Evolutionary conservation across 1,140 invertebrate genomes (phyloP).

Genomic region (Monomorium pharaonis): DNA sequence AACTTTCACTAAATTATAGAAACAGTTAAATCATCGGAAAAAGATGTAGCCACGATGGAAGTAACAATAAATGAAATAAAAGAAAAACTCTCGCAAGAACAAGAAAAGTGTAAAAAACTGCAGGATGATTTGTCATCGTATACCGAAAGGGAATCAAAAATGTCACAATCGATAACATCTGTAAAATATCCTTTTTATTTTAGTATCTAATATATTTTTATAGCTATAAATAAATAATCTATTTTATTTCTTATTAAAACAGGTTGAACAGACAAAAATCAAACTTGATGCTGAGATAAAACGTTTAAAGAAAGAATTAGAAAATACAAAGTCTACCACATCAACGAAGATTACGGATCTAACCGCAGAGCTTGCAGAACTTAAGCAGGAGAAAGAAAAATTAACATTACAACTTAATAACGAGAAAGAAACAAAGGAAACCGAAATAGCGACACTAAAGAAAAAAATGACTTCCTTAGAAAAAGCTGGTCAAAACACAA

Average conservation of each 20-base stretch:
- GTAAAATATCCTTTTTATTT: conserved; percentile 70
- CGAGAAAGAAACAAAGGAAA: conserved; percentile 84
- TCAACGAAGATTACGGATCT: conserved; percentile 83
- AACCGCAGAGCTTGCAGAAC: conserved; percentile 83
- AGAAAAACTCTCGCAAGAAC: conserved; percentile 82
- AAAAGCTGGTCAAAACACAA: conserved; percentile 86
- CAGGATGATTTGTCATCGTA: conserved; percentile 81
- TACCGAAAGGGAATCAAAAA: conserved; percentile 79
- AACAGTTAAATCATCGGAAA: conserved; percentile 78
- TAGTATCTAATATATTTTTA: neutral
- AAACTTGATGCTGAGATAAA: conserved; percentile 82
- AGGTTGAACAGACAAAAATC: conserved; percentile 80
- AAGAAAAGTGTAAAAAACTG: conserved; percentile 80
- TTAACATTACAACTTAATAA: conserved; percentile 83
- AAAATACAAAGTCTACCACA: conserved; percentile 77
- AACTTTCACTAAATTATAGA: conserved; percentile 66
- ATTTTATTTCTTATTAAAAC: conserved; percentile 12
- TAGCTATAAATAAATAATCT: neutral
- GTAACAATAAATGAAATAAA: conserved; percentile 77
- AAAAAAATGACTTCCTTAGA: conserved; percentile 88
- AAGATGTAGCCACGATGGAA: conserved; percentile 79
- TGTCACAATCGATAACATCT: conserved; percentile 78
- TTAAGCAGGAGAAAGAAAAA: conserved; percentile 88
- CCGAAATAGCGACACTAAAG: conserved; percentile 88
- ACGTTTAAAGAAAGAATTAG: conserved; percentile 80